These are phyloP conservation scores for Globia sparganii DNA, from an alignment of 2,888 invertebrate species.

Conservation along the genomic window DNA sequence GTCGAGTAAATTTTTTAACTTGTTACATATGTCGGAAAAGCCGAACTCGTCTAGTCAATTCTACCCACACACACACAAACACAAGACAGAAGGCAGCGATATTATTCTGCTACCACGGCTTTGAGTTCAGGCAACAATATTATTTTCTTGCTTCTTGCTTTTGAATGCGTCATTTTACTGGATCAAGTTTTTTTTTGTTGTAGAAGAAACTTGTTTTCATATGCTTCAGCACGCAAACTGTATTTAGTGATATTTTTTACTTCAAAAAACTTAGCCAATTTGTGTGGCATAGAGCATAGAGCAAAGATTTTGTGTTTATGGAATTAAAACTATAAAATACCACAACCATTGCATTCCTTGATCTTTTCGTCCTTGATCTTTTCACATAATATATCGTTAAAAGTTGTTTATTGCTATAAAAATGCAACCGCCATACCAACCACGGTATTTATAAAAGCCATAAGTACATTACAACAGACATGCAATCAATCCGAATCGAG, in stretches of 20 bases:
- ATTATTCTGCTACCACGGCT: too few species aligned
- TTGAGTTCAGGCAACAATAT: neutral
- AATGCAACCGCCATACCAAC: constrained; percentile 13
- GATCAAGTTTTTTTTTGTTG: too few species aligned
- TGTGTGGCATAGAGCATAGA: neutral
- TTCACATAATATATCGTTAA: neutral
- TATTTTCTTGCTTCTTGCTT: neutral
- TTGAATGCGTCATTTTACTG: too few species aligned
- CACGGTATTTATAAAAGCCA: constrained; percentile 28
- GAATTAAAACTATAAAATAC: neutral
- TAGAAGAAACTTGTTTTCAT: too few species aligned
- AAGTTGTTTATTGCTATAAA: constrained; percentile 13
- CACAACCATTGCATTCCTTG: neutral
- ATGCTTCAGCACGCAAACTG: too few species aligned
- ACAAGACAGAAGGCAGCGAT: too few species aligned
- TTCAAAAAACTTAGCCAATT: neutral
- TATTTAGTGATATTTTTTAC: neutral
- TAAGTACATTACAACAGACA: constrained; percentile 35
- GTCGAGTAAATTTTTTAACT: too few species aligned
- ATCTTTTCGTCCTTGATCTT: constrained; percentile 14
- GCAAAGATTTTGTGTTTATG: neutral
- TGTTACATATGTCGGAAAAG: too few species aligned
- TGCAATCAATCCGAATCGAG: constrained; percentile 36
- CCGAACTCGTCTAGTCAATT: too few species aligned
- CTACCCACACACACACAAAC: too few species aligned